A percentile compares a stretch with the other conserved stretches of the same genome.
phyloP scores from a whole-genome alignment of 2,888 invertebrate genomes.

The Catotricha subobsoleta region DNA sequence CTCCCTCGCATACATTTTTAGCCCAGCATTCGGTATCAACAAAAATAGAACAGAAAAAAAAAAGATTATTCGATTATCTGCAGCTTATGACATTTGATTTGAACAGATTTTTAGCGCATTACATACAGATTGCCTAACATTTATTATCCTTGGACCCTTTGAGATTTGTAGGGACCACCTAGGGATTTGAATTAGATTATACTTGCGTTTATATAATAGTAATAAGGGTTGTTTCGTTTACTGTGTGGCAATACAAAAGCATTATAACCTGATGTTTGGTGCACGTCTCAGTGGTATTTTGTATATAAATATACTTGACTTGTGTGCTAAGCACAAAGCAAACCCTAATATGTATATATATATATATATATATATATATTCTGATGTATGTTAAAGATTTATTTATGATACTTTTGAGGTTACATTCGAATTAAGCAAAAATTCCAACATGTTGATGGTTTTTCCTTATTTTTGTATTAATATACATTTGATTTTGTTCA shows the following conservation, averaged over 20 bases:
- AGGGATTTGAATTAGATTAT: slow-evolving; percentile 8
- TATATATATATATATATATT: too few relatives aligned
- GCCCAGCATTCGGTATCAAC: too few relatives aligned
- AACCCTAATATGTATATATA: too few relatives aligned
- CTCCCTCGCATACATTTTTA: too few relatives aligned
- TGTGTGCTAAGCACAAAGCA: too few relatives aligned
- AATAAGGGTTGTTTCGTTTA: too few relatives aligned
- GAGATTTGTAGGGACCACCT: slow-evolving; percentile 6
- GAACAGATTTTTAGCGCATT: slow-evolving; percentile 10
- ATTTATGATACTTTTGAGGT: slow-evolving; percentile 13
- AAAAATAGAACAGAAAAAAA: too few relatives aligned
- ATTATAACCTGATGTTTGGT: too few relatives aligned
- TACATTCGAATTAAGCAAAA: slow-evolving; percentile 6
- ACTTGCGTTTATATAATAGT: not conserved
- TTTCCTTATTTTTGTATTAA: not conserved
- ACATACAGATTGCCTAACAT: slow-evolving; percentile 6
- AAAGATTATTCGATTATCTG: slow-evolving; percentile 6
- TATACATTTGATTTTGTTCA: not conserved
- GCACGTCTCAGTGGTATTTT: too few relatives aligned
- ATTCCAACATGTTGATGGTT: slow-evolving; percentile 5
- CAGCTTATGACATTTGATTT: slow-evolving; percentile 7
- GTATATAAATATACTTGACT: too few relatives aligned
- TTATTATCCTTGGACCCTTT: slow-evolving; percentile 4
- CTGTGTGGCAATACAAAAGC: too few relatives aligned
- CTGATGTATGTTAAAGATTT: slow-evolving; percentile 7